Evolutionary conservation across 2,888 invertebrate species (phyloP), one percentile per base, ranked within the genome.

Genomic region (Teinopalpus imperialis): DNA sequence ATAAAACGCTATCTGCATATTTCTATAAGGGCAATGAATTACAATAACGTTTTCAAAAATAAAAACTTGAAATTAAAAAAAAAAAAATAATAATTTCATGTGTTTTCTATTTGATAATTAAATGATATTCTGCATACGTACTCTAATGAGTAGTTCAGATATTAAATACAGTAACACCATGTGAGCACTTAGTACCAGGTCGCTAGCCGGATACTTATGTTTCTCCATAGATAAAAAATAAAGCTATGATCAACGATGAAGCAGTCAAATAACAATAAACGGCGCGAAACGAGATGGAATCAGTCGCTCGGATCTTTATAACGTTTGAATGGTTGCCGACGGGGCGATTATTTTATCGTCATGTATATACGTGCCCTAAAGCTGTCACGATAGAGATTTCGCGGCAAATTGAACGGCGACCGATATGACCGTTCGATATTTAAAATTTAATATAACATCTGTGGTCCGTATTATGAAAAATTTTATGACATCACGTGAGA

Each of bases 361-460:
- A 20, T 40, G 45, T 61, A 49, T 56, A 32, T 54, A 41, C 41
- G 54, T 57, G 53, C 51, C 61, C 63, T 56, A 56, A 62, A 56
- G 53, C 64, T 58, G 58, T 59, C 51, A 57, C 61, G 63, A 69
- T 61, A 64, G 64, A 69, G 71, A 75, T 78, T 78, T 78, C 63
- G 69, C 72, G 72, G 68, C 69, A 76, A 75, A 79, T 73, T 73
- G 73, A 74, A 76, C 67, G 73, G 63, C 66, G 63, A 62, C 56
- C 34, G 43, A 37, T 27, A 13, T 52, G 61, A 57, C 66, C 69
- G 74, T 76, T 81, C 83, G 74, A 85, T 81, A 76, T 85, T 86
- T 81, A 83, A 86, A 87, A 82, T 85, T 83, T 83, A 81, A 82
- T 85, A 83, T 81, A 66, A 74, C 76, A 77, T 81, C 78, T 81